Percentiles rank a stretch among this genome's conserved stretches.
Evolutionary conservation across 2,888 invertebrate genomes (phyloP).

Genomic region (Unio delphinus): DNA sequence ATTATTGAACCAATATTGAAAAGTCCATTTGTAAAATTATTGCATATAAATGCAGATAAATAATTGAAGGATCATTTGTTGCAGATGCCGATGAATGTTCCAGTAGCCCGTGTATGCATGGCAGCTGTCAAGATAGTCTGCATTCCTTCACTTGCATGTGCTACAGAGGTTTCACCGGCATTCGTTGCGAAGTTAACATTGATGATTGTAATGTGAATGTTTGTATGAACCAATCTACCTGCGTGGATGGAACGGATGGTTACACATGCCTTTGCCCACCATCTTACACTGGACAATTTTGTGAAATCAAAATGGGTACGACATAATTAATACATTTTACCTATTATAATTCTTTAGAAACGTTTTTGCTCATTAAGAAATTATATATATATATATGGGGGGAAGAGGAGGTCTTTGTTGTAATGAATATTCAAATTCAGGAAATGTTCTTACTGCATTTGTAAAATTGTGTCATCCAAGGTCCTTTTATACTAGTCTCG

Average conservation of each 20-base stretch:
- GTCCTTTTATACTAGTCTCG: too few relatives aligned
- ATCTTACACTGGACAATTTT: conserved; percentile 11
- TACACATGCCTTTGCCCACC: conserved; percentile 15
- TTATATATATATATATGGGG: too few relatives aligned
- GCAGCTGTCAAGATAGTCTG: conserved; percentile 9
- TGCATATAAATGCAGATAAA: too few relatives aligned
- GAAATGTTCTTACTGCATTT: too few relatives aligned
- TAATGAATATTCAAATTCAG: too few relatives aligned
- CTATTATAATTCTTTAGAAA: conserved; percentile 3
- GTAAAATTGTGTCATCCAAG: too few relatives aligned
- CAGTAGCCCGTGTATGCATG: conserved; percentile 11
- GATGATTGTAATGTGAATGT: conserved; percentile 18
- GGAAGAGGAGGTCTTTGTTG: too few relatives aligned
- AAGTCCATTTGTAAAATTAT: too few relatives aligned
- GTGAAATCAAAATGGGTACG: conserved; percentile 13
- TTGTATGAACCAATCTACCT: conserved; percentile 17
- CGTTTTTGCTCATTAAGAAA: too few relatives aligned
- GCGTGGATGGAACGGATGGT: conserved; percentile 8
- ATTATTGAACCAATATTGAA: too few relatives aligned
- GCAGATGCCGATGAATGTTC: conserved; percentile 19
- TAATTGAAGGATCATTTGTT: too few relatives aligned
- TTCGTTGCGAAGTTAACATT: conserved; percentile 16
- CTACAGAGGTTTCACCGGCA: conserved; percentile 15
- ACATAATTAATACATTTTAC: background rate
- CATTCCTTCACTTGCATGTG: conserved; percentile 13